These are phyloP conservation scores for Stenichneumon culpator DNA, from an alignment of 2,888 invertebrate species.

Conservation along the genomic window DNA sequence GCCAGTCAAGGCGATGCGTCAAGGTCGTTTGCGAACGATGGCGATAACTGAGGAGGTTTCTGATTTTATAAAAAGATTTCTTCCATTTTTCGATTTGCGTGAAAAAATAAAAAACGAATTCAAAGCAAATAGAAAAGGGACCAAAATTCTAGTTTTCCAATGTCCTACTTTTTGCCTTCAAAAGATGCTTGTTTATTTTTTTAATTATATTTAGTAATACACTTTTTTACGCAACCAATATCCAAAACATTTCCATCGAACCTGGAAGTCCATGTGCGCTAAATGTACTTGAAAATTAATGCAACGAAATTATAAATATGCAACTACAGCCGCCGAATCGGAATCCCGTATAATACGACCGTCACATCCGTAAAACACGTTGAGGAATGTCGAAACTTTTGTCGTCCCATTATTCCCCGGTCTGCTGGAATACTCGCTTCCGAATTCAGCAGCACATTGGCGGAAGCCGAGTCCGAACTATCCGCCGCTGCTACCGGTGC, in stretches of 20 bases:
- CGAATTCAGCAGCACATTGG: slow-evolving; percentile 12
- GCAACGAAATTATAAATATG: background rate
- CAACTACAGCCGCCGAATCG: background rate
- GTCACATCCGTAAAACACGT: background rate
- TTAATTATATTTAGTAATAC: background rate
- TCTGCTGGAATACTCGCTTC: background rate
- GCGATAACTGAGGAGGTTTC: background rate
- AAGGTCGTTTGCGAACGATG: background rate
- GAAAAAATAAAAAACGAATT: no score
- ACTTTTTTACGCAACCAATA: background rate
- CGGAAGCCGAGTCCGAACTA: slow-evolving; percentile 6
- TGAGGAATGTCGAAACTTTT: slow-evolving; percentile 1
- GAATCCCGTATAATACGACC: background rate
- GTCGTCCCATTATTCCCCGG: slow-evolving; percentile 11
- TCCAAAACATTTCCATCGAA: background rate
- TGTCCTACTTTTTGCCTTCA: background rate
- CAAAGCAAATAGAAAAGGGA: no score
- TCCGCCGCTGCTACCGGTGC: background rate
- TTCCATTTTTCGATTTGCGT: no score
- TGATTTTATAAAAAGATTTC: background rate
- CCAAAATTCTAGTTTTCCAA: no score
- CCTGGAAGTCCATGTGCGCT: background rate
- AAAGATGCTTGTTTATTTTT: background rate
- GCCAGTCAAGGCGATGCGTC: background rate
- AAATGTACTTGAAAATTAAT: background rate